Evolutionary conservation across 2,888 invertebrate species (phyloP).

Genomic region (Tipula vernalis): DNA sequence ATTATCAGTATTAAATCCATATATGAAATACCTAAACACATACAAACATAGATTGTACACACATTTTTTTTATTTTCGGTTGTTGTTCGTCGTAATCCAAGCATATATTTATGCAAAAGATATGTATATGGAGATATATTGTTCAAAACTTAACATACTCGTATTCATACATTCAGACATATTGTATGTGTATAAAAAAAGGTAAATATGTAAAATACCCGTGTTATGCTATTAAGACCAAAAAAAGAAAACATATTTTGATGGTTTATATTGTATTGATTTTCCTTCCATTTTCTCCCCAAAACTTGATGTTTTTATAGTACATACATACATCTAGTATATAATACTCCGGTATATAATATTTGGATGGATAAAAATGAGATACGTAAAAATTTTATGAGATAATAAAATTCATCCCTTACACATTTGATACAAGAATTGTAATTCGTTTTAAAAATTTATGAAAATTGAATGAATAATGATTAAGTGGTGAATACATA

Average conservation of each 20-base stretch:
- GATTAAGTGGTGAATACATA: neutral
- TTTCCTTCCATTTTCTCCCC: neutral
- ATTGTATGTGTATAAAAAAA: neutral
- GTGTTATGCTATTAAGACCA: neutral
- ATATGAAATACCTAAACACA: neutral
- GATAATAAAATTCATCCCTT: constrained; percentile 4
- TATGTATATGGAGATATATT: neutral
- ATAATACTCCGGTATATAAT: neutral
- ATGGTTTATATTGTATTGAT: neutral
- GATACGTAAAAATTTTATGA: neutral
- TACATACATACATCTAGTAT: neutral
- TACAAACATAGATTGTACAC: neutral
- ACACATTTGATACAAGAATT: neutral
- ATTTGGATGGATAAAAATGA: neutral
- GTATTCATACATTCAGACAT: neutral
- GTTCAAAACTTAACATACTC: neutral
- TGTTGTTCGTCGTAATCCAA: neutral
- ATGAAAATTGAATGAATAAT: constrained; percentile 4
- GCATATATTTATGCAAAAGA: neutral
- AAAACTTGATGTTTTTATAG: neutral
- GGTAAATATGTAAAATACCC: neutral
- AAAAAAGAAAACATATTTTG: neutral
- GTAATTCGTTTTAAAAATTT: constrained; percentile 4
- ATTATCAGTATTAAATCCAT: neutral
- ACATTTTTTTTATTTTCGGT: neutral